Conservation (phyloP, 1,140 invertebrate genomes). For the Caenorhabditis latens region DNA sequence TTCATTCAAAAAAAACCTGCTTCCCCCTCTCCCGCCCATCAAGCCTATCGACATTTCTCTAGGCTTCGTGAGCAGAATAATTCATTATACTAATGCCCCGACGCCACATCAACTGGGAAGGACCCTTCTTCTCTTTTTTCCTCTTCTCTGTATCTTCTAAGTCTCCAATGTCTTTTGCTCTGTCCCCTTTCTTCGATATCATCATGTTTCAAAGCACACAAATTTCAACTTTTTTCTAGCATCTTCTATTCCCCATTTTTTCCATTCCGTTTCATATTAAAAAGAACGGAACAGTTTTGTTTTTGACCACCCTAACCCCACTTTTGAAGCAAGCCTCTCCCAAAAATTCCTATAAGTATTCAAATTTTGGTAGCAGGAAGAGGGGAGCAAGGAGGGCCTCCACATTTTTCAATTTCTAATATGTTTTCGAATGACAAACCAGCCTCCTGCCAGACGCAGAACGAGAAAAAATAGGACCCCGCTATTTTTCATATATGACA, state of each 20-base stretch:
- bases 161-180: background rate
- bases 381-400: too few relatives aligned
- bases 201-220: constrained; percentile 49
- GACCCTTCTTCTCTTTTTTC: background rate
- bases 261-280: background rate
- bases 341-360: constrained; percentile 9
- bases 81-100: constrained; percentile 42
- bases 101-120: background rate
- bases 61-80: constrained; percentile 40
- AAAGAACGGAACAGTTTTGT: background rate
- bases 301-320: background rate
- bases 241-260: background rate
- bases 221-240: background rate
- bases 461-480: background rate
- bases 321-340: background rate
- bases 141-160: background rate
- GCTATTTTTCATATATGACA: background rate
- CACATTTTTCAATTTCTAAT: constrained; percentile 35
- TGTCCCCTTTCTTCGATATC: background rate
- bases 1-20: too few relatives aligned
- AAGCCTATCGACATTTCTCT: background rate
- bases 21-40: background rate
- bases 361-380: background rate
- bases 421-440: background rate
- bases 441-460: background rate